A percentile compares a stretch with the other conserved stretches of the same genome.
These are phyloP conservation scores for Morone saxatilis DNA, from an alignment of 2,113 vertebrate species.

Conservation along the genomic window DNA sequence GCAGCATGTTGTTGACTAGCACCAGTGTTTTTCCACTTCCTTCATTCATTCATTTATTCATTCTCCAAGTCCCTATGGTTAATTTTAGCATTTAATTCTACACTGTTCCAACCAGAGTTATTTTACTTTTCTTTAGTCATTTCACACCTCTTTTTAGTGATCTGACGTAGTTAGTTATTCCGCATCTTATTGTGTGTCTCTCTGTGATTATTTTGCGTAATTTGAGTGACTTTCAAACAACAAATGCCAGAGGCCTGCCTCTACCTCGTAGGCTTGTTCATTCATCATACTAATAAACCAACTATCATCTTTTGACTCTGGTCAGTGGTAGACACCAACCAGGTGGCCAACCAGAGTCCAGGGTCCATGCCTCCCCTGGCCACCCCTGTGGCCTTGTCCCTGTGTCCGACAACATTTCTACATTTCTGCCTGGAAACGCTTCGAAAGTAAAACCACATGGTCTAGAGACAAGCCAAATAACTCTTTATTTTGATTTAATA, in stretches of 20 bases:
- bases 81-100: not conserved
- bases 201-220: not conserved
- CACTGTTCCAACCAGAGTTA: not conserved
- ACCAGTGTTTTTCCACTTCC: constrained; percentile 13
- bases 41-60: not conserved
- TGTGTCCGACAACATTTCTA: too few species aligned
- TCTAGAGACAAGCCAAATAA: not conserved
- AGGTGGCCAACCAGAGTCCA: too few species aligned
- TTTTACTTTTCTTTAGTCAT: not conserved
- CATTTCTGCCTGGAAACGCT: too few species aligned
- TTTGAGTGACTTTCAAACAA: too few species aligned
- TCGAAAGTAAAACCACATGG: not conserved
- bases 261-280: not conserved
- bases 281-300: not conserved
- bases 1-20: not conserved
- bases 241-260: not conserved
- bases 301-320: not conserved
- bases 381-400: too few species aligned
- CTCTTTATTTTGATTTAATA: not conserved
- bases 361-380: too few species aligned
- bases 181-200: too few species aligned
- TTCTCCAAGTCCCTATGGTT: not conserved
- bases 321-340: not conserved
- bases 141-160: not conserved
- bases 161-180: not conserved